These are phyloP conservation scores for Diorhabda sublineata DNA, from an alignment of 1,140 invertebrate genomes.

Conservation along the genomic window DNA sequence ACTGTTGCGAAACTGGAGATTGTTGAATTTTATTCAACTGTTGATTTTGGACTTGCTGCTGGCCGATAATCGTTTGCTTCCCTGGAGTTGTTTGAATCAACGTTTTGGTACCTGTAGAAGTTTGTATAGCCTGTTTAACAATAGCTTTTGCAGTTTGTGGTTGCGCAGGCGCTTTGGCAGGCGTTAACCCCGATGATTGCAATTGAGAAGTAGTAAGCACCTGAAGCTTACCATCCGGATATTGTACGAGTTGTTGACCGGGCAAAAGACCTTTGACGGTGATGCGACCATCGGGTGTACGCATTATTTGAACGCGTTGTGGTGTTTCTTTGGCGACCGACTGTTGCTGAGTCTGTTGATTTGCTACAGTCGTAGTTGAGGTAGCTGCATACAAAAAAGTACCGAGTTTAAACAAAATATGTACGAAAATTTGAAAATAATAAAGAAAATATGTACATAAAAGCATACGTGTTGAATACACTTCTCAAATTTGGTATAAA, in stretches of 20 bases:
- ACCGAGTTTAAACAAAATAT: neutral
- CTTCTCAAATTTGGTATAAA: no score
- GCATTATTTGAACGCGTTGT: slow-evolving; percentile 86
- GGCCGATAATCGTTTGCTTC: slow-evolving; percentile 29
- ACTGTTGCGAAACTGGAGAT: slow-evolving; percentile 18
- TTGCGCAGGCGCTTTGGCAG: slow-evolving; percentile 17
- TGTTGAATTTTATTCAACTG: slow-evolving; percentile 20
- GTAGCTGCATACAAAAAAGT: slow-evolving; percentile 36
- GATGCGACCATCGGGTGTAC: slow-evolving; percentile 84
- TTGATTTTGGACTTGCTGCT: slow-evolving; percentile 19
- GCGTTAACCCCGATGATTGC: slow-evolving; percentile 26
- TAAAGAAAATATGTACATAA: no score
- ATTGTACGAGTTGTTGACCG: slow-evolving; percentile 89
- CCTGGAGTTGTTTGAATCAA: slow-evolving; percentile 34
- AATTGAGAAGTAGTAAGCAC: slow-evolving; percentile 64
- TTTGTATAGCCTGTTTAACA: slow-evolving; percentile 38
- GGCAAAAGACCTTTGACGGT: slow-evolving; percentile 87
- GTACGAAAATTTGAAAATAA: no score
- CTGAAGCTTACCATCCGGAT: slow-evolving; percentile 90
- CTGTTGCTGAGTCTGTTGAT: slow-evolving; percentile 37
- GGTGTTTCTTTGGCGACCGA: slow-evolving; percentile 47
- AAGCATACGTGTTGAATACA: no score
- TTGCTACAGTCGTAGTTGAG: slow-evolving; percentile 19
- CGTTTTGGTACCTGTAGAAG: slow-evolving; percentile 39
- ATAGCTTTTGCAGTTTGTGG: slow-evolving; percentile 38